Evolutionary conservation across 2,797 vertebrate genomes (phyloP), one percentile per base, ranked within the genome.

Genomic region (Pipistrellus kuhlii): DNA sequence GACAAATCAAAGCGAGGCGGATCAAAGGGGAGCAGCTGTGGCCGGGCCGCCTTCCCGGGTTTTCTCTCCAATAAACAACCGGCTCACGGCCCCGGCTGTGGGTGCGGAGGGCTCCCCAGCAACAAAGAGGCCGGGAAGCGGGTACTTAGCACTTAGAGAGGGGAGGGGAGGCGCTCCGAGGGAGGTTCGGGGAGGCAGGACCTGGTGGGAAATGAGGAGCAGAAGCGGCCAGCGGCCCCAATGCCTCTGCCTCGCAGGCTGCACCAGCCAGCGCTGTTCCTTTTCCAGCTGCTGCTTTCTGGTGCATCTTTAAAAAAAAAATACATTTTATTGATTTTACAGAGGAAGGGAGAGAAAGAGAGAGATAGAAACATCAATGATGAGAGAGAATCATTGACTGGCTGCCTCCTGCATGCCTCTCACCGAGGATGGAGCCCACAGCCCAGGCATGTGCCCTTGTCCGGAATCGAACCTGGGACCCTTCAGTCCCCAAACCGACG

Each of bases 21-120:
- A 98, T 98, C 98, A 98, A 98, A 98, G 97, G 92, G 88, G 25
- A 85, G 38, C 95, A 91, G 95, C 95, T 90, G 95, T 76, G 27
- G 90, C 44, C 91, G 1, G 85, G 66, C 91, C 12, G 27, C 90
- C 89, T 84, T 84, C 94, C 95, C 96, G 81, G 71, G 80, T 25
- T 59, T 76, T 12, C 41, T 85, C 51, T 93, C 95, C 96, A 96
- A 97, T 90, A 96, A 85, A 97, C 97, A 97, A 77, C 90, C 69
- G 71, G 89, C 76, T 15, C 62, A 66, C 32, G 48, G 0, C 44
- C 18, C 18, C 0, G 88, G 0, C 30, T 94, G 77, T 38, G 53
- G 3, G 93, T 77, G n/a, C 6, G 6, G 81, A 89, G 89, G 95
- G 69, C 95, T 75, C 85, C 66, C 71, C 25, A 85, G 96, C 96